Percentiles rank a stretch among this genome's conserved stretches.
Evolutionary conservation across 2,113 vertebrate species (phyloP).

Genomic region (Pituophis catenifer): DNA sequence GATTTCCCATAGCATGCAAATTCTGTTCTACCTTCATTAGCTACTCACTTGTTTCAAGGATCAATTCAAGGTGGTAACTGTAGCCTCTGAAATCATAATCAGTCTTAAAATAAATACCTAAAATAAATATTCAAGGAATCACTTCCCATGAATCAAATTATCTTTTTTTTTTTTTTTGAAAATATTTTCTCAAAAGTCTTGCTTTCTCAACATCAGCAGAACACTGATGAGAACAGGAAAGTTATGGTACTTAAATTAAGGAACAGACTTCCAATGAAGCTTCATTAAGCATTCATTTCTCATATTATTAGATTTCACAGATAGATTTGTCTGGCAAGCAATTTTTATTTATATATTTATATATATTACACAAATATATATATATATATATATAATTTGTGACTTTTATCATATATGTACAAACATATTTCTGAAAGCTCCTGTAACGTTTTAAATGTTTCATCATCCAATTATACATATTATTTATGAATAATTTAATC

Average conservation of each 20-base stretch:
- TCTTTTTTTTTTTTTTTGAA: not conserved
- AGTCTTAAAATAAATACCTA: not conserved
- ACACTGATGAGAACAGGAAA: not conserved
- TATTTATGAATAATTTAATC: not conserved
- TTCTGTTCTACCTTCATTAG: not conserved
- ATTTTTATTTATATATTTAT: not conserved
- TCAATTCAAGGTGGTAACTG: not conserved
- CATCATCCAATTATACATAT: not conserved
- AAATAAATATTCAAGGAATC: not conserved
- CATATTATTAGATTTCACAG: not conserved
- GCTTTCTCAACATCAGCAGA: not conserved
- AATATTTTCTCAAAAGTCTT: not conserved
- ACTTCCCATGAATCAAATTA: not conserved
- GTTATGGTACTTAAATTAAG: not conserved
- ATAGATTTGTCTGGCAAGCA: not conserved
- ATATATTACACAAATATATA: no score
- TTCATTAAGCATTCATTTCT: not conserved
- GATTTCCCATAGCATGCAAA: not conserved
- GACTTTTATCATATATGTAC: not conserved
- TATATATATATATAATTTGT: not conserved
- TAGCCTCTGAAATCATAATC: not conserved
- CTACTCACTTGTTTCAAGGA: not conserved
- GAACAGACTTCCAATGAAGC: not conserved
- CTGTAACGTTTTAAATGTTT: not conserved
- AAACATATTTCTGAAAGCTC: not conserved